These are phyloP conservation scores for Bettongia penicillata DNA, from an alignment of 2,113 vertebrate genomes.

Conservation along the genomic window DNA sequence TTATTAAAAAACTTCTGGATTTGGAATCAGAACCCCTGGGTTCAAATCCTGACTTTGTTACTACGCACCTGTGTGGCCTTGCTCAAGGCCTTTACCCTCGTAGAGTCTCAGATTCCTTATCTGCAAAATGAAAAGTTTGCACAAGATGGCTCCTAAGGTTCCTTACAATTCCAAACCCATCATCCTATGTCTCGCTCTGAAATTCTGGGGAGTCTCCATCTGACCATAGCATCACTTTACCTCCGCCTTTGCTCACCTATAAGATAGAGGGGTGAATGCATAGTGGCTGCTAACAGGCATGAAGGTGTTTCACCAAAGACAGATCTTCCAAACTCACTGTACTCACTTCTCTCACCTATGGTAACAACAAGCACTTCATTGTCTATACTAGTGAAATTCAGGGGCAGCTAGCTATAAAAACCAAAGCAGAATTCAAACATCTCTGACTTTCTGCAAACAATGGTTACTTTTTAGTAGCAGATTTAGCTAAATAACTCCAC, in stretches of 20 bases:
- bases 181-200: neutral
- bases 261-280: neutral
- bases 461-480: neutral
- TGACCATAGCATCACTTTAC: neutral
- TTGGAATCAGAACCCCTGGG: neutral
- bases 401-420: neutral
- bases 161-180: neutral
- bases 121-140: neutral
- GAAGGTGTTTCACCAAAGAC: neutral
- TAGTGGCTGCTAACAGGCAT: neutral
- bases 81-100: slow-evolving; percentile 18
- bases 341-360: neutral
- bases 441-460: neutral
- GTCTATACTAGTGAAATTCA: neutral
- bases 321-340: neutral
- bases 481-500: neutral
- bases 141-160: neutral
- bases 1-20: neutral
- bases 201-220: neutral
- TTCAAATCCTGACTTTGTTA: neutral
- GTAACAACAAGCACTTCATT: neutral
- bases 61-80: neutral
- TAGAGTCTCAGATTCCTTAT: neutral
- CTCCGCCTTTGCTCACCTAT: neutral
- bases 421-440: neutral